A percentile compares a stretch with the other conserved stretches of the same genome.
phyloP scores from a whole-genome alignment of 2,888 invertebrate genomes.

The Melieria crassipennis region DNA sequence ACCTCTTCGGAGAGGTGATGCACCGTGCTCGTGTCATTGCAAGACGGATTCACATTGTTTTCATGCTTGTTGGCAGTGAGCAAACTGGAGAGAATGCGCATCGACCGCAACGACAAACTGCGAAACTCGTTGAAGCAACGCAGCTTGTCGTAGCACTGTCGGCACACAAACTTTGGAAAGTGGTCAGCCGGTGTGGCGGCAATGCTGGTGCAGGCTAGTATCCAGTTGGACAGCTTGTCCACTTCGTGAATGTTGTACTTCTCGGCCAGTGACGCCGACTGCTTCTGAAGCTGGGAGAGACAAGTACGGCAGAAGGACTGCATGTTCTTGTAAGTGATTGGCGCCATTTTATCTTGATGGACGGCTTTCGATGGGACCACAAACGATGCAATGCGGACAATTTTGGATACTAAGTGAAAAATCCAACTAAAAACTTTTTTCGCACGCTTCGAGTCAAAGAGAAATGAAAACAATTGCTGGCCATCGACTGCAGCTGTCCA shows the following conservation, averaged over 20 bases:
- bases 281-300: constrained; percentile 36
- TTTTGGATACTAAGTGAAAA: too few species aligned
- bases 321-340: constrained; percentile 29
- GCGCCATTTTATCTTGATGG: too few species aligned
- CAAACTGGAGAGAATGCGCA: constrained; percentile 39
- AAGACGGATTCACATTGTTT: not conserved
- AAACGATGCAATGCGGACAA: too few species aligned
- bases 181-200: constrained; percentile 39
- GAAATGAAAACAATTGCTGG: too few species aligned
- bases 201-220: constrained; percentile 35
- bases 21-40: not conserved
- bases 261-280: constrained; percentile 1
- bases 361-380: too few species aligned
- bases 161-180: constrained; percentile 52
- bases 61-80: not conserved
- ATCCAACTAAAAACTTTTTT: too few species aligned
- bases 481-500: too few species aligned
- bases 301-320: constrained; percentile 44
- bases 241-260: constrained; percentile 38
- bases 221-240: constrained; percentile 41
- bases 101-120: constrained; percentile 54
- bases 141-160: constrained; percentile 51
- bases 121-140: constrained; percentile 54
- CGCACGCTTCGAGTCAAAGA: too few species aligned
- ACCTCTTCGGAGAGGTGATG: not conserved